phyloP scores from a whole-genome alignment of 2,113 vertebrate genomes.

The Trichechus manatus region DNA sequence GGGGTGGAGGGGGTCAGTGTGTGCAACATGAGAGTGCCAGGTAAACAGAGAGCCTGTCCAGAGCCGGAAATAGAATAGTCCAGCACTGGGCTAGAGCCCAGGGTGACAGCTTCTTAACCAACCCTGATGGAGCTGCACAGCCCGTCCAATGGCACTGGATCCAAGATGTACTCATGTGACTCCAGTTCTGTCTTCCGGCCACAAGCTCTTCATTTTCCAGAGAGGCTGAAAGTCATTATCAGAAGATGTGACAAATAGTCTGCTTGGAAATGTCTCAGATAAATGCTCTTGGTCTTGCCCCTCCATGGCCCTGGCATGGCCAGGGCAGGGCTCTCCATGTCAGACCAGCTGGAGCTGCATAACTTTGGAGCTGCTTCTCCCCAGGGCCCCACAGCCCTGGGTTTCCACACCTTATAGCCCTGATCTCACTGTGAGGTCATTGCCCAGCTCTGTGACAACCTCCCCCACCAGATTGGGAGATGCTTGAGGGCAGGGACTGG shows the following conservation, averaged over 20 bases:
- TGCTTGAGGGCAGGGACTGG: not conserved
- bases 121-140: not conserved
- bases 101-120: not conserved
- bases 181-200: constrained; percentile 34
- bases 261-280: constrained; percentile 8
- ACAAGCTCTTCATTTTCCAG: constrained; percentile 57
- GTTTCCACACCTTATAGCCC: not conserved
- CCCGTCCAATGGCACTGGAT: not conserved
- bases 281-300: not conserved
- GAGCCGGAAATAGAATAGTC: not conserved
- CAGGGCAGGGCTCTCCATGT: not conserved
- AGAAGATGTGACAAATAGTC: constrained; percentile 59
- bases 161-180: not conserved
- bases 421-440: not conserved
- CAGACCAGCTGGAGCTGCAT: not conserved
- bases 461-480: not conserved
- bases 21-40: not conserved
- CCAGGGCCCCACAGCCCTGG: not conserved
- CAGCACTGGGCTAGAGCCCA: not conserved
- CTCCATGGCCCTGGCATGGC: not conserved
- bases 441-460: fast-evolving
- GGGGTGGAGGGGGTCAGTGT: not conserved
- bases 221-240: constrained; percentile 66
- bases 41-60: not conserved
- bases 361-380: not conserved